A percentile compares a stretch with the other conserved stretches of the same genome.
phyloP scores from a whole-genome alignment of 2,113 vertebrate genomes.

The Myotis davidii region DNA sequence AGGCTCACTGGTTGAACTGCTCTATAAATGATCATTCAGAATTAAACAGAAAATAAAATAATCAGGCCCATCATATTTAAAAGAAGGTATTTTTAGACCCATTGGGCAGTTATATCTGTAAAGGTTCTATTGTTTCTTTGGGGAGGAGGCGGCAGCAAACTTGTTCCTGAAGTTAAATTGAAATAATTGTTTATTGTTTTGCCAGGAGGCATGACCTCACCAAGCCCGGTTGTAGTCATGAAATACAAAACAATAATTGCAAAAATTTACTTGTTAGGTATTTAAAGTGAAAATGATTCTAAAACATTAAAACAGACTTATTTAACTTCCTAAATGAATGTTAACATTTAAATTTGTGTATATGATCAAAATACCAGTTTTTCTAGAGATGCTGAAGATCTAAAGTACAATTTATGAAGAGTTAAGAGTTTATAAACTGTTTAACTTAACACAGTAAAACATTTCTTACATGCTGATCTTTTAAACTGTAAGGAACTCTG shows the following conservation, averaged over 20 bases:
- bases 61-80: constrained; percentile 60
- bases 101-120: constrained; percentile 52
- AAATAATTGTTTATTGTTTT: constrained; percentile 85
- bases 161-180: constrained; percentile 82
- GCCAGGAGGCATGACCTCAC: constrained; percentile 81
- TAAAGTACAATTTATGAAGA: constrained; percentile 27
- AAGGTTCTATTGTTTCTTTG: constrained; percentile 77
- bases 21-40: constrained; percentile 51
- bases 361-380: not conserved
- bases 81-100: constrained; percentile 67
- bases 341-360: constrained; percentile 30
- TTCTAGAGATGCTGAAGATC: not conserved
- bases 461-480: not conserved
- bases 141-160: constrained; percentile 77
- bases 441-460: not conserved
- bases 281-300: constrained; percentile 73
- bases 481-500: not conserved
- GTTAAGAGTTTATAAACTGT: not conserved
- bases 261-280: constrained; percentile 66
- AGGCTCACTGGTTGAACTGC: not conserved
- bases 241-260: constrained; percentile 68
- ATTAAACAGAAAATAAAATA: constrained; percentile 66
- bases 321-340: not conserved
- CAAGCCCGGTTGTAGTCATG: constrained; percentile 66
- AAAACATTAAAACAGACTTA: constrained; percentile 24